Evolutionary conservation across 1,140 invertebrate genomes (phyloP).

Genomic region (Drosophila nannoptera): DNA sequence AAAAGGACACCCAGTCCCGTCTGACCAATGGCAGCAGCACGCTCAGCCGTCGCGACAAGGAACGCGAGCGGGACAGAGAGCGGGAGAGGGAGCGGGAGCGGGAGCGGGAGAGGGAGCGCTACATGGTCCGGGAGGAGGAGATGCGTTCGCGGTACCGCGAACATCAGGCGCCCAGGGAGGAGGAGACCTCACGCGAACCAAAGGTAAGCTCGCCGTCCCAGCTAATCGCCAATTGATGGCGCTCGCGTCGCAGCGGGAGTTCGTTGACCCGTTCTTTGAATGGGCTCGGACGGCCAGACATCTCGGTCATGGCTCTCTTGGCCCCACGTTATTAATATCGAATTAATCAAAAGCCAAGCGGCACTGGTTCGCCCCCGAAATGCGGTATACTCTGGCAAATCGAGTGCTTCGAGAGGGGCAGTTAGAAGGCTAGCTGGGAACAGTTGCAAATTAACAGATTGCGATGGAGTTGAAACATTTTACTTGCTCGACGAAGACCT

Average conservation of each 20-base stretch:
- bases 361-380: slow-evolving; percentile 9
- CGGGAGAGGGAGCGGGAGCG: slow-evolving; percentile 17
- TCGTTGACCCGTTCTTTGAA: slow-evolving; percentile 43
- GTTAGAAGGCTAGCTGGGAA: too few species aligned
- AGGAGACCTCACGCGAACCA: slow-evolving; percentile 73
- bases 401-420: too few species aligned
- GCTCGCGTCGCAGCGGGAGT: slow-evolving; percentile 15
- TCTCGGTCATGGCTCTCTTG: slow-evolving; percentile 52
- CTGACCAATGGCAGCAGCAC: slow-evolving; percentile 60
- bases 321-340: slow-evolving; percentile 67
- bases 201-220: slow-evolving; percentile 58
- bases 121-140: slow-evolving; percentile 77
- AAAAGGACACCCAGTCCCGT: slow-evolving; percentile 53
- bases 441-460: too few species aligned
- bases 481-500: too few species aligned
- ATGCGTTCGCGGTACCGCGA: slow-evolving; percentile 76
- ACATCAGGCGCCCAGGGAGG: slow-evolving; percentile 51
- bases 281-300: neutral
- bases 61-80: slow-evolving; percentile 44
- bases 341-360: slow-evolving; percentile 65
- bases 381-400: too few species aligned
- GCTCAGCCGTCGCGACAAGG: slow-evolving; percentile 66
- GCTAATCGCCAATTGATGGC: slow-evolving; percentile 67
- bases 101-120: slow-evolving; percentile 54
- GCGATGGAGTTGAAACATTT: too few species aligned